Evolutionary conservation across 2,888 invertebrate species (phyloP), one percentile per base, ranked within the genome.

Genomic region (Eremobia ochroleuca): DNA sequence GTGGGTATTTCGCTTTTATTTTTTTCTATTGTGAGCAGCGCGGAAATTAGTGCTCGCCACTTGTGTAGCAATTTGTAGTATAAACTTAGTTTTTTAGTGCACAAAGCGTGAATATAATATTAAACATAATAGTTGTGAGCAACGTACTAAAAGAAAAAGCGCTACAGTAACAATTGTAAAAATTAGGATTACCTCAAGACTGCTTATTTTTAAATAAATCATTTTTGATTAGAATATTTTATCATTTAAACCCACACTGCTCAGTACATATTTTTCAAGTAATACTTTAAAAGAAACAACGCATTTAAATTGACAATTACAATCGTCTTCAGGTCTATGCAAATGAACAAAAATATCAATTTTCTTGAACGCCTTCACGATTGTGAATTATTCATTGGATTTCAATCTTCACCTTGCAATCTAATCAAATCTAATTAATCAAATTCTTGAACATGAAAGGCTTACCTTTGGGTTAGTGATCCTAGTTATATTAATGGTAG

Each of bases 381-480:
- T 71, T 28, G 49, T 87, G 77, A 88, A 87, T 87, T 68, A 87
- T 88, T 85, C 80, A 88, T 80, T n/a, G 55, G 52, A 66, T 77
- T 55, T 61, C 68, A 74, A 73, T 76, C 59, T 58, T 68, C 70
- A 82, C 74, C 78, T 78, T 65, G 62, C 80, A 82, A 88, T 82
- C 76, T 68, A 71, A 84, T 87, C 87, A 84, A 82, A 82, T 80
- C 67, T 71, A 76, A 87, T 88, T 85, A 85, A 88, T 87, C 82
- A 87, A 84, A 88, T 79, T 88, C 76, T 76, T 82, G 73, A 73
- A 88, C 62, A 80, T 73, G 67, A 84, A 82, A 64, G 73, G 77
- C 64, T 87, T 82, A 79, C 73, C 75, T 81, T 68, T 37, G 21
- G 77, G 66, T 85, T 69, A 72, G 43, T 68, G 58, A 71, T 66